Evolutionary conservation across 2,797 vertebrate species (phyloP).

Genomic region (Coendou prehensilis): DNA sequence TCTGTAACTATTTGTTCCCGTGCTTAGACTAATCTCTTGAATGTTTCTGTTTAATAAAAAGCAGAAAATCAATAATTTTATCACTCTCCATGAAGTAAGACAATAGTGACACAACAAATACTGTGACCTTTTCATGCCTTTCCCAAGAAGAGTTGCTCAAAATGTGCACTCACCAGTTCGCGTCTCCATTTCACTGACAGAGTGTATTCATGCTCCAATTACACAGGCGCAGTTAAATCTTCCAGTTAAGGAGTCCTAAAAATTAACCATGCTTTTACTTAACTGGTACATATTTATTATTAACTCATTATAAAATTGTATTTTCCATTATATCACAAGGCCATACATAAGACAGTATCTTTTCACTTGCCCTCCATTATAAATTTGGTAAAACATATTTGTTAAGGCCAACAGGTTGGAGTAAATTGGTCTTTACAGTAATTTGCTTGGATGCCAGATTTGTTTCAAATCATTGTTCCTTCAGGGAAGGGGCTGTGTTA

Average conservation of each 20-base stretch:
- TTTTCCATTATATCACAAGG: slow-evolving; percentile 46
- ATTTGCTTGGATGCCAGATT: neutral
- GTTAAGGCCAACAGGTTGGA: neutral
- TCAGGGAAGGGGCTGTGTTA: neutral
- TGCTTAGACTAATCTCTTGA: neutral
- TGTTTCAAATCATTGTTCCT: slow-evolving; percentile 15
- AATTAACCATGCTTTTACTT: neutral
- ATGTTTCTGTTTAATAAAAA: slow-evolving; percentile 44
- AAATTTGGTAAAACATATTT: slow-evolving; percentile 30
- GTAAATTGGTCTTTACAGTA: slow-evolving; percentile 16
- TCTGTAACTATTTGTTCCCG: neutral
- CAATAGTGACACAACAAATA: neutral
- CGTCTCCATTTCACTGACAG: neutral
- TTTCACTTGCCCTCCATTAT: neutral
- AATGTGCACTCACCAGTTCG: neutral
- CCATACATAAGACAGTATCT: neutral
- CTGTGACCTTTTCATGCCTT: neutral
- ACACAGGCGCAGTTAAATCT: neutral
- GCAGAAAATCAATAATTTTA: slow-evolving; percentile 28
- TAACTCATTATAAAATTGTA: slow-evolving; percentile 16
- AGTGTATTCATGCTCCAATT: neutral
- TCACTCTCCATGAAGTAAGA: slow-evolving; percentile 40
- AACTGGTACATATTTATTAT: neutral
- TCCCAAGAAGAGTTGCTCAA: neutral
- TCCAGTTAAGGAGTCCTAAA: slow-evolving; percentile 8